Base-by-base conservation (phyloP, 2,888 invertebrate genomes). In the Leptura quadrifasciata region DNA sequence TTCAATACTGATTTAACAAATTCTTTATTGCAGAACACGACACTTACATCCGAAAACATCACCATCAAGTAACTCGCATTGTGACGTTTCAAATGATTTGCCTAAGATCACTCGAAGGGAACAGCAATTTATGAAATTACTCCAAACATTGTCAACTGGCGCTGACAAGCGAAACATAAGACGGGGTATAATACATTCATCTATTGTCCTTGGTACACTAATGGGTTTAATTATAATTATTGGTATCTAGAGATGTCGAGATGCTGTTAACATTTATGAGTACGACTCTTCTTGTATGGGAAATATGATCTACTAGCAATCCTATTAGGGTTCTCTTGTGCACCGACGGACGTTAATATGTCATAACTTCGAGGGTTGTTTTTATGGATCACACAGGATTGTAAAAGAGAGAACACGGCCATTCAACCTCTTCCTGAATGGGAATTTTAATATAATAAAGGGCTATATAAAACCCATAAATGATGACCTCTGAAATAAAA, bases 191-290 rank as follows among this genome's bases (percentile, higher is more conserved):
- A 12, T 69, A 21, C 9, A 39, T 31, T 57, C 10, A 20, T 18
- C 69, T 57, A 69, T 69, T 69, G 57, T 69, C 35, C 58, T 57
- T n/a, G 0, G 27, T 8, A 9, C n/a, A 6, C 27, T 69, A 58
- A 69, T 58, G 57, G 35, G 9, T 54, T 31, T 67, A 67, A 55
- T 67, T 27, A 31, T 35, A 55, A 69, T 69, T 58, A 68, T 68
- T 31, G 31, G 55, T 57, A 35, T 57, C 39, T 27, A 2, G 57
- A 54, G 31, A 55, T 68, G 68, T 35, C 20, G 57, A 18, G 69
- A 58, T 58, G 57, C 35, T 69, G 69, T 69, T 69, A 68, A 68
- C 68, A 68, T 55, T 68, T 68, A 21, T 27, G 55, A 55, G 31
- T 17, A 18, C 21, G 18, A 69, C 18, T 9, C 27, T 52, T 67